Evolutionary conservation across 1,140 invertebrate genomes (phyloP), one percentile per base, ranked within the genome.

Genomic region (Portunus trituberculatus): DNA sequence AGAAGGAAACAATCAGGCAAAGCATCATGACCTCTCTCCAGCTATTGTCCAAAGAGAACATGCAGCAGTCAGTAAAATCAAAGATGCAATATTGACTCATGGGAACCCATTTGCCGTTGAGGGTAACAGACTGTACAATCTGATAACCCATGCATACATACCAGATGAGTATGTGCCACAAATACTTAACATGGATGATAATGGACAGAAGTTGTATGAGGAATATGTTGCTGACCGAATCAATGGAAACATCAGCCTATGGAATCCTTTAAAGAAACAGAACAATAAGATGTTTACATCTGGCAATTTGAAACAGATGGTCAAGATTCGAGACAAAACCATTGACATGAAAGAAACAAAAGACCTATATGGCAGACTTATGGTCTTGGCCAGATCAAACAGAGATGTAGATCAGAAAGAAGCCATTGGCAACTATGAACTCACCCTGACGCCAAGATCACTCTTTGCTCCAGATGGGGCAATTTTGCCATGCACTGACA

Each of bases 371-470:
- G 45, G 45, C 6, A 45, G 46, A n/a, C 92, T 93, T 25, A 83
- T 93, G 1, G 82, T 83, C 31, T 76, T 93, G 10, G 67, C 52
- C 25, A 93, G 92, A 14, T 83, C 76, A 20, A 93, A n/a, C 92
- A 82, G 82, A 84, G 4, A 93, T 6, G 48, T 93, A 4, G 28
- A 93, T 52, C 67, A 93, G 92, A 93, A 93, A 84, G 14, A 84
- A 7, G 92, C 67, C 8, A 46, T 93, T 93, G 52, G 32, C 7
- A 83, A 93, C 31, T 83, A 93, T 83, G 92, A 93, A 29, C 84
- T 93, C 4, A 83, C 52, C n/a, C n/a, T n/a, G n/a, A n/a, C n/a
- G n/a, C n/a, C n/a, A n/a, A n/a, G n/a, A n/a, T n/a, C n/a, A n/a
- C n/a, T n/a, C n/a, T n/a, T n/a, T n/a, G n/a, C n/a, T n/a, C n/a